Conservation (phyloP, 1,140 invertebrate genomes). For the Littorina saxatilis region DNA sequence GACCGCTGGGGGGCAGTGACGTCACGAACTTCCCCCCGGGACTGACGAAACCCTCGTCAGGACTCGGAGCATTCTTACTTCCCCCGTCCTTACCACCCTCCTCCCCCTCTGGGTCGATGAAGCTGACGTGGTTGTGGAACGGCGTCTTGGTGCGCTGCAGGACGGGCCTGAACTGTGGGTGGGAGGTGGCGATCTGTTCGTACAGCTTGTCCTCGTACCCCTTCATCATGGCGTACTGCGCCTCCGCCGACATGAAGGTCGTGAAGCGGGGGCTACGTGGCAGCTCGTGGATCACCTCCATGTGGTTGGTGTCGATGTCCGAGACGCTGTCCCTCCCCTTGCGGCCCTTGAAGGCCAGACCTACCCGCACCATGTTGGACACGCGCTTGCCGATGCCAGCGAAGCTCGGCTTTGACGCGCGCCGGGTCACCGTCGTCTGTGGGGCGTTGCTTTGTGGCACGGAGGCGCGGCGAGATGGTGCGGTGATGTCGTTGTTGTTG, state of each 20-base stretch:
- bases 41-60: not conserved
- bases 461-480: not conserved
- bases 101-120: not conserved
- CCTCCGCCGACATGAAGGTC: slow-evolving; percentile 65
- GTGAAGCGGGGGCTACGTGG: slow-evolving; percentile 65
- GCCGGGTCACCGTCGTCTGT: not conserved
- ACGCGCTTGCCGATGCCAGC: slow-evolving; percentile 24
- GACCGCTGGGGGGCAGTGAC: not conserved
- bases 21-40: not conserved
- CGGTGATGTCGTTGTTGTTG: not conserved
- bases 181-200: slow-evolving; percentile 47
- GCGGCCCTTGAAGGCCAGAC: slow-evolving; percentile 28
- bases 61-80: not conserved
- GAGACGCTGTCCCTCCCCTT: not conserved
- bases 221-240: slow-evolving; percentile 70
- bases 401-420: slow-evolving; percentile 18
- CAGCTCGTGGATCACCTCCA: slow-evolving; percentile 59
- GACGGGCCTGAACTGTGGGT: slow-evolving; percentile 50
- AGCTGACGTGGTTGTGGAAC: not conserved
- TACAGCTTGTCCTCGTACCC: slow-evolving; percentile 70
- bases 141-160: slow-evolving; percentile 63
- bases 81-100: not conserved
- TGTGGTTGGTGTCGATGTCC: slow-evolving; percentile 23
- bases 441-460: not conserved
- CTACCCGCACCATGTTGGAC: slow-evolving; percentile 27